Evolutionary conservation across 2,888 invertebrate species (phyloP), one percentile per base, ranked within the genome.

Genomic region (Meloe dianella): DNA sequence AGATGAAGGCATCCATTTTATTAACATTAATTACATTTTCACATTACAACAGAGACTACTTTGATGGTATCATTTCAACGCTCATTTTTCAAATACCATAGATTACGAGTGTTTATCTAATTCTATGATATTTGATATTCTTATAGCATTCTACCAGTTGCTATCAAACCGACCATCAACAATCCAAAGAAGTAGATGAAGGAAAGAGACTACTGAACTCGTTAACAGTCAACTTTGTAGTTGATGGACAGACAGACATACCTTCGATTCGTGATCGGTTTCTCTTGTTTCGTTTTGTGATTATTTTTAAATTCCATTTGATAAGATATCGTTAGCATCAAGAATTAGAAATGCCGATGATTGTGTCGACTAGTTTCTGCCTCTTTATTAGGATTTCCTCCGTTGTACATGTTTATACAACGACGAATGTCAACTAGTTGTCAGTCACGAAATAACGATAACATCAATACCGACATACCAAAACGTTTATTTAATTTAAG

Each of bases 301-400:
- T 82, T 82, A 82, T 82, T 82, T 81, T 81, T 80, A 81, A 82
- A 81, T 81, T 81, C 81, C 77, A 24, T 54, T n/a, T 79, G 81
- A 81, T 81, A 82, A 81, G 79, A 75, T 81, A 82, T 81, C 81
- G 79, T 77, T 77, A 77, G 75, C 77, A 79, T 80, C 78, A 24
- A 47, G 75, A 74, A 74, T 75, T 71, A 71, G 14, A 78, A 77
- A 77, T 74, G 75, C 77, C 75, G 71, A 74, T 67, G 65, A 60
- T 59, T 70, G 67, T 70, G 67, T 70, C 64, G 71, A 64, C 66
- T 70, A 74, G 64, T 59, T 74, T 73, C 70, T 70, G 73, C 71
- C 72, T 72, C 77, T 77, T 77, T 78, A 78, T 78, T 78, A 78
- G 78, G 76, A 78, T 76, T 77, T 77, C 75, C 74, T 74, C 71